Evolutionary conservation across 2,888 invertebrate genomes (phyloP).

Genomic region (Zaprionus lineosus): DNA sequence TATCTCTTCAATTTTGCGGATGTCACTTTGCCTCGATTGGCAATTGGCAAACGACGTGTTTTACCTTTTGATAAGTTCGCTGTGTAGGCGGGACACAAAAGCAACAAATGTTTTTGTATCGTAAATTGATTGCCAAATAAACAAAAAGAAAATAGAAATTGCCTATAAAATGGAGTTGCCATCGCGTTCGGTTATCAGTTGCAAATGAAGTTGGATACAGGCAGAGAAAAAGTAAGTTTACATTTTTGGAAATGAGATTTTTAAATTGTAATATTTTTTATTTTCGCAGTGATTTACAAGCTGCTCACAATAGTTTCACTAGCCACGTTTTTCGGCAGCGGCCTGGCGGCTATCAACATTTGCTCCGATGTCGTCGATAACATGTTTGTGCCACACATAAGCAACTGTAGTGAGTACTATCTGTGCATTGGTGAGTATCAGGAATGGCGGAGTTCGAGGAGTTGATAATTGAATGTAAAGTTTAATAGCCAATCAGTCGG

Average conservation of each 20-base stretch:
- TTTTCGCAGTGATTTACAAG: conserved; percentile 37
- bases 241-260: no score
- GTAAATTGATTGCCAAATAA: conserved; percentile 34
- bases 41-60: conserved; percentile 21
- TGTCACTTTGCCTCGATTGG: conserved; percentile 16
- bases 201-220: background rate
- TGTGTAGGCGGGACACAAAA: conserved; percentile 13
- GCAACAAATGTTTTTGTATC: conserved; percentile 11
- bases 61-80: conserved; percentile 21
- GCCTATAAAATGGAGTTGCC: conserved; percentile 48
- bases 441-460: background rate
- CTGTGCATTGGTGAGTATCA: conserved; percentile 60
- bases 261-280: no score
- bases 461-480: background rate
- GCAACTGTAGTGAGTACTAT: conserved; percentile 62
- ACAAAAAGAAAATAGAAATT: background rate
- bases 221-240: conserved; percentile 35
- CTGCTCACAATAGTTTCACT: conserved; percentile 40
- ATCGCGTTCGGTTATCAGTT: conserved; percentile 18
- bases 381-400: conserved; percentile 61
- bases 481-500: conserved; percentile 38
- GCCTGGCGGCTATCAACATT: conserved; percentile 40
- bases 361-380: conserved; percentile 60
- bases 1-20: conserved; percentile 45
- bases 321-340: conserved; percentile 21